Conservation (phyloP, 2,888 invertebrate genomes). For the Stenotaenia linearis region DNA sequence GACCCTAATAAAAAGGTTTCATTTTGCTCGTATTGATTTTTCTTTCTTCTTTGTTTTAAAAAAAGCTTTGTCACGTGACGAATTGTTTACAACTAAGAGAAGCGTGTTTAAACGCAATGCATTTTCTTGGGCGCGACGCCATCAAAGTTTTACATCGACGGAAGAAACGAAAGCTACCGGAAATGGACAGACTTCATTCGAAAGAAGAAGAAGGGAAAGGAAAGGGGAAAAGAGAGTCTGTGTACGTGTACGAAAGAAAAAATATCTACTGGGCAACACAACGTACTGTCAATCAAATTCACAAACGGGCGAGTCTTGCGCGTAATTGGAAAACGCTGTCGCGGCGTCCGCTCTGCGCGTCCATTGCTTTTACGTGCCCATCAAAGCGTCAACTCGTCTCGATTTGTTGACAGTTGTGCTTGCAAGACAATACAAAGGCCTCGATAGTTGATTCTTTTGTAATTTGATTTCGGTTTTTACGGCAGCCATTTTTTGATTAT, state of each 20-base stretch:
- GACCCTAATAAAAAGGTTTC: background rate
- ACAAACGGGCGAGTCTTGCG: background rate
- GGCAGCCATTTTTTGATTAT: background rate
- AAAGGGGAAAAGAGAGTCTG: background rate
- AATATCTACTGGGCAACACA: background rate
- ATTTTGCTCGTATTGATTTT: background rate
- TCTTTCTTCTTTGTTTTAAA: background rate
- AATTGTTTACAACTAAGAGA: background rate
- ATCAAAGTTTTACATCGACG: background rate
- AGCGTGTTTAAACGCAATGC: background rate
- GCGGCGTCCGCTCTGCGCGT: background rate
- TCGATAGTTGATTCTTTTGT: background rate
- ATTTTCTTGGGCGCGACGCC: background rate
- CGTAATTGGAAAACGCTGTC: background rate
- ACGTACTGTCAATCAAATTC: background rate
- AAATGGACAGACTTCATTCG: background rate
- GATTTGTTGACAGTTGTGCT: background rate
- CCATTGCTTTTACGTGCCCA: background rate
- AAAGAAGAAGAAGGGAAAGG: background rate
- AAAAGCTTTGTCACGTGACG: background rate
- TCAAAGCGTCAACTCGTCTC: background rate
- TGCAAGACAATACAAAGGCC: background rate
- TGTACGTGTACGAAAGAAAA: background rate
- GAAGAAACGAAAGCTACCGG: background rate
- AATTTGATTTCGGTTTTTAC: background rate